Evolutionary conservation across 2,113 vertebrate species (phyloP).

Genomic region (Otocyon megalotis): DNA sequence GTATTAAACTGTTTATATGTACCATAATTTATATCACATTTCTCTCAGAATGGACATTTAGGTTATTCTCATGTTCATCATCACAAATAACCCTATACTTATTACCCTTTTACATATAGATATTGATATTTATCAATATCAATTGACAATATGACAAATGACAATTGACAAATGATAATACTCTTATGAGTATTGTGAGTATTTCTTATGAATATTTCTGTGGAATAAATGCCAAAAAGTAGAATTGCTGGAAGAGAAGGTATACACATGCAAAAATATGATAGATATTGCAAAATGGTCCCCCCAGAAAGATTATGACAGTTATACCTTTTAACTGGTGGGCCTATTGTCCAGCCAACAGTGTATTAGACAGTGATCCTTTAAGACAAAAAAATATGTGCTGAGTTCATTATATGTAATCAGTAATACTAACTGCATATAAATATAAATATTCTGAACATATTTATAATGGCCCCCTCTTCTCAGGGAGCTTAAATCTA

Average conservation of each 20-base stretch:
- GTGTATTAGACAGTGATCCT: neutral
- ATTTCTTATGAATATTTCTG: neutral
- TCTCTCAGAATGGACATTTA: neutral
- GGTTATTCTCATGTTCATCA: neutral
- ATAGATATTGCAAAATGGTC: neutral
- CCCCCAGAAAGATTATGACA: neutral
- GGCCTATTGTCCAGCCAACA: neutral
- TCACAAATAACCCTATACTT: neutral
- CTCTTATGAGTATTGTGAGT: too few species aligned
- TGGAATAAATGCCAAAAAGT: neutral
- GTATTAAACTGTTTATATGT: neutral
- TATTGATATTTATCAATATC: neutral
- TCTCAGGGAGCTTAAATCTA: constrained; percentile 12
- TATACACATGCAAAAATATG: neutral
- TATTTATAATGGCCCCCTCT: neutral
- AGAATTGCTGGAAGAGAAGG: neutral
- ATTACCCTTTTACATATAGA: neutral
- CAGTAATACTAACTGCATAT: neutral
- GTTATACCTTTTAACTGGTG: neutral
- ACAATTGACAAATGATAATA: too few species aligned
- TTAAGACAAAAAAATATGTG: neutral
- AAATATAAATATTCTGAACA: neutral
- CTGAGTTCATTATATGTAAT: neutral
- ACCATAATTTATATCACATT: neutral
- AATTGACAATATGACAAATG: too few species aligned